Conservation (phyloP, 2,888 invertebrate species). For the Gnatocerus cornutus region DNA sequence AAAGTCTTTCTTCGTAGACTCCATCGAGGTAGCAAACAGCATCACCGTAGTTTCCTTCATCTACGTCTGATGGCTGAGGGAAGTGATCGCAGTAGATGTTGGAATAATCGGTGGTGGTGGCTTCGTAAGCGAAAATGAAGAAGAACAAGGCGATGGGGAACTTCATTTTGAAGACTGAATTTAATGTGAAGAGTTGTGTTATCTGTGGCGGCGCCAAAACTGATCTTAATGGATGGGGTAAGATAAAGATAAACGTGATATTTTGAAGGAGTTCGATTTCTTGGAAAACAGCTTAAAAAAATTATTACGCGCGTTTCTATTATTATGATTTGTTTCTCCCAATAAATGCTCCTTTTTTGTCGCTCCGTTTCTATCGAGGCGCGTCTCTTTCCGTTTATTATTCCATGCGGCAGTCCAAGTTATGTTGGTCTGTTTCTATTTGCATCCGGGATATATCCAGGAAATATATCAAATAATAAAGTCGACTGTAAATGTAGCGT, state of each 20-base stretch:
- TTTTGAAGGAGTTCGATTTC: too few relatives aligned
- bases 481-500: constrained; percentile 47
- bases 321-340: not conserved
- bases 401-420: constrained; percentile 11
- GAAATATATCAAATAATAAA: constrained; percentile 49
- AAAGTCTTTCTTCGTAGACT: not conserved
- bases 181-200: too few relatives aligned
- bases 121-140: too few relatives aligned
- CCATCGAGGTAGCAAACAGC: constrained; percentile 11
- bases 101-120: not conserved
- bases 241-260: too few relatives aligned
- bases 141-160: too few relatives aligned
- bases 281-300: too few relatives aligned
- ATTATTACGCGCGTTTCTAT: too few relatives aligned
- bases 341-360: not conserved
- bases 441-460: constrained; percentile 35
- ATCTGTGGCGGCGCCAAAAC: not conserved
- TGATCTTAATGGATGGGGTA: too few relatives aligned
- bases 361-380: not conserved
- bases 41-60: constrained; percentile 35
- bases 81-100: constrained; percentile 25
- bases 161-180: too few relatives aligned
- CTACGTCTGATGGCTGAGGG: constrained; percentile 10
- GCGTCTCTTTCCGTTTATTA: constrained; percentile 13
- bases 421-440: constrained; percentile 28